Percentiles rank a stretch among this genome's conserved stretches.
Evolutionary conservation across 1,140 invertebrate genomes (phyloP).

Genomic region (Lepidurus couesii): DNA sequence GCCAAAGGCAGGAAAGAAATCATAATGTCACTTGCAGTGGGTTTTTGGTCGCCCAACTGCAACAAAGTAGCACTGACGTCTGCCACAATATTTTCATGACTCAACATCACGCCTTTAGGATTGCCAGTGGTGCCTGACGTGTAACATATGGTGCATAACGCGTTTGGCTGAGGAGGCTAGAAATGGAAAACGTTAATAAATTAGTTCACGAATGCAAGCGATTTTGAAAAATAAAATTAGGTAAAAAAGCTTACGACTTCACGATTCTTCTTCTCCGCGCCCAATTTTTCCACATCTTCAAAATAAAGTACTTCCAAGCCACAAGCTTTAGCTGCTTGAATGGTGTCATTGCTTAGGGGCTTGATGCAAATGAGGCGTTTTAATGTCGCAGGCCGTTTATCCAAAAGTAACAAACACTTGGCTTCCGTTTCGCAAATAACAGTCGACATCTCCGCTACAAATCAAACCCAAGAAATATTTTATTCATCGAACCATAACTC

Average conservation of each 20-base stretch:
- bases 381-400: constrained; percentile 74
- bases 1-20: constrained; percentile 93
- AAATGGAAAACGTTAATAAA: constrained; percentile 35
- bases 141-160: constrained; percentile 90
- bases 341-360: constrained; percentile 62
- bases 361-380: constrained; percentile 77
- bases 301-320: constrained; percentile 77
- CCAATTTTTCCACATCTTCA: constrained; percentile 76
- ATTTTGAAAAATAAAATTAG: not conserved
- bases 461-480: not conserved
- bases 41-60: constrained; percentile 73
- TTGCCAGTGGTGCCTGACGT: constrained; percentile 97
- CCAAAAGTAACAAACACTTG: constrained; percentile 79
- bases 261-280: constrained; percentile 67
- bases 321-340: constrained; percentile 67
- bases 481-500: not conserved
- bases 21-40: constrained; percentile 68
- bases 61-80: constrained; percentile 69
- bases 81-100: constrained; percentile 85
- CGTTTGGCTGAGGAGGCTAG: constrained; percentile 73
- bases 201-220: not conserved
- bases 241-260: constrained; percentile 57
- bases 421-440: constrained; percentile 87
- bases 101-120: constrained; percentile 95
- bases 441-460: constrained; percentile 71